Percentiles rank a stretch among this genome's conserved stretches.
These are phyloP conservation scores for Pongo pygmaeus DNA, from an alignment of 2,113 vertebrate genomes.

Conservation along the genomic window DNA sequence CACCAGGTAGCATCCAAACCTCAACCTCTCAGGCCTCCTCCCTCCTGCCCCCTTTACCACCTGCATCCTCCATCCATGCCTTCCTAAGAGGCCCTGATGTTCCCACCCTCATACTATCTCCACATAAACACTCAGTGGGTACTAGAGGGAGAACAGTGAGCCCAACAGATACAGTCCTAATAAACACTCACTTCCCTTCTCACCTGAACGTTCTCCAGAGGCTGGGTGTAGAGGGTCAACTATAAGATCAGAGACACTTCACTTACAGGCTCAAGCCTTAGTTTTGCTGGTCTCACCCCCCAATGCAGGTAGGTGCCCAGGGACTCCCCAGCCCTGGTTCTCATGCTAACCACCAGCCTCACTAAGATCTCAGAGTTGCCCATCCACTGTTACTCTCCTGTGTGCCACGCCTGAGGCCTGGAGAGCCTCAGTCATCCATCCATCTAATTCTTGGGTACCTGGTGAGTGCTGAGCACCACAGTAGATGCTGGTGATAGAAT, in stretches of 20 bases:
- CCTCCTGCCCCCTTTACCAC: no score
- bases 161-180: neutral
- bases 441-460: neutral
- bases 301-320: neutral
- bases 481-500: neutral
- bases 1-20: neutral
- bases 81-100: neutral
- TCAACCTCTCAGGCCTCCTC: neutral
- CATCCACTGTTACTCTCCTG: neutral
- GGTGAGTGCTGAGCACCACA: fast-evolving
- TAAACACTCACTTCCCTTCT: neutral
- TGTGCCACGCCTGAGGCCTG: neutral
- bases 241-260: neutral
- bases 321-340: neutral
- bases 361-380: neutral
- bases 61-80: no score
- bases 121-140: neutral
- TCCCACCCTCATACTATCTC: neutral
- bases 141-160: neutral
- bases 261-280: neutral
- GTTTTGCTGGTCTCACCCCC: neutral
- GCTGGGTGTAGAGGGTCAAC: neutral
- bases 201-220: neutral
- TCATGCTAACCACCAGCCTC: fast-evolving
- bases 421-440: neutral